Percentiles rank a stretch among this genome's conserved stretches.
These are phyloP conservation scores for Ichneumoninae sp. DNA, from an alignment of 2,888 invertebrate species.

Conservation along the genomic window DNA sequence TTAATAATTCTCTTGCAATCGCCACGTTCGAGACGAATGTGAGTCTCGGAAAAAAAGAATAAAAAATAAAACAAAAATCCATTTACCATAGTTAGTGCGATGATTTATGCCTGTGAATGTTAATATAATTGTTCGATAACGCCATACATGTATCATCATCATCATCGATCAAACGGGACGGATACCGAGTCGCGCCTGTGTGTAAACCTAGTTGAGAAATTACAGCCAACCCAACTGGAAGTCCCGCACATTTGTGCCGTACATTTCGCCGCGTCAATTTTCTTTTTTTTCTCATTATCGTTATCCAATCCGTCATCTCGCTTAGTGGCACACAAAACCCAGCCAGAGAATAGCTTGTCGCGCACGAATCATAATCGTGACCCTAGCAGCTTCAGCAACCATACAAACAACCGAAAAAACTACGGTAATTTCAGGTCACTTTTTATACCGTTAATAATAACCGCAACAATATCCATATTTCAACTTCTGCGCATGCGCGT, in stretches of 20 bases:
- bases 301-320: not conserved
- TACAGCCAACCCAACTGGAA: not conserved
- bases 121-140: conserved; percentile 54
- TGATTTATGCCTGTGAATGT: conserved; percentile 78
- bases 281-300: not conserved
- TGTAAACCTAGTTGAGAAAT: not conserved
- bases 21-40: conserved; percentile 19
- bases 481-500: too few relatives aligned
- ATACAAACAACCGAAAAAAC: too few relatives aligned
- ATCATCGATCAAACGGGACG: conserved; percentile 28
- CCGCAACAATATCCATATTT: too few relatives aligned
- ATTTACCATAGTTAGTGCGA: conserved; percentile 70
- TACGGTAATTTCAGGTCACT: too few relatives aligned
- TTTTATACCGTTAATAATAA: too few relatives aligned
- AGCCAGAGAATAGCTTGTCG: not conserved
- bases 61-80: conserved; percentile 23
- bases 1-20: conserved; percentile 26
- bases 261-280: not conserved
- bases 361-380: not conserved
- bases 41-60: conserved; percentile 29
- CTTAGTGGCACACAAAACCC: not conserved
- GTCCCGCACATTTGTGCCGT: not conserved
- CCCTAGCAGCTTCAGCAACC: too few relatives aligned
- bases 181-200: not conserved
- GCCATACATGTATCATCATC: conserved; percentile 40